phyloP scores from a whole-genome alignment of 2,797 vertebrate genomes.

The Lacerta agilis region DNA sequence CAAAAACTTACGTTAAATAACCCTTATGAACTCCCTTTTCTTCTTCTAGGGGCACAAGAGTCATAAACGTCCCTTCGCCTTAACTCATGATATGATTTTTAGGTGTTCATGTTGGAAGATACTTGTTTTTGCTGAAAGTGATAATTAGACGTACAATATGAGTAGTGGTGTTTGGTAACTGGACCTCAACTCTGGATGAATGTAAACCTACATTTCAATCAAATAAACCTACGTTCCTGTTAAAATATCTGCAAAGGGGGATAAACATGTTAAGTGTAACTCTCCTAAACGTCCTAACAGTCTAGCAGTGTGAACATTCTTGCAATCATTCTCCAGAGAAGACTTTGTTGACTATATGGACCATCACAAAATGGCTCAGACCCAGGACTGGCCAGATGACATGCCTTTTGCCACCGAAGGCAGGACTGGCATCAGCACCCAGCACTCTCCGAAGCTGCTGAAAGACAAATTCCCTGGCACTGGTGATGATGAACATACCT shows the following conservation, averaged over 20 bases:
- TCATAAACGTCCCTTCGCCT: background rate
- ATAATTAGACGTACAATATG: background rate
- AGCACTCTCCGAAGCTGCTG: background rate
- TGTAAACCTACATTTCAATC: too few species aligned
- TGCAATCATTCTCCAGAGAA: background rate
- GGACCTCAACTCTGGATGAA: background rate
- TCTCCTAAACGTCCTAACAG: background rate
- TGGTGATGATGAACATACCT: background rate
- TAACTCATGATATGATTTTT: conserved; percentile 5
- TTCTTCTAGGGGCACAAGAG: background rate
- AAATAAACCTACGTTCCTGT: background rate
- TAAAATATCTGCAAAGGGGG: background rate
- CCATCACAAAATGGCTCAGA: background rate
- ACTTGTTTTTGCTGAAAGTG: background rate
- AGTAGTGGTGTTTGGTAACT: background rate
- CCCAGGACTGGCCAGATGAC: background rate
- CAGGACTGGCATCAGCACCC: background rate
- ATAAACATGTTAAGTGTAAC: background rate
- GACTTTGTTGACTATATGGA: background rate
- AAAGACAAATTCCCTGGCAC: background rate
- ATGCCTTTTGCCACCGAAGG: background rate
- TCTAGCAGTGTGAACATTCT: background rate
- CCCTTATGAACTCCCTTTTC: background rate
- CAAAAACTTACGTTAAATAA: conserved; percentile 2
- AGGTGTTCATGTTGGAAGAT: background rate